Conservation (phyloP, 2,797 vertebrate species). For the Scolopax bukidnonensis region DNA sequence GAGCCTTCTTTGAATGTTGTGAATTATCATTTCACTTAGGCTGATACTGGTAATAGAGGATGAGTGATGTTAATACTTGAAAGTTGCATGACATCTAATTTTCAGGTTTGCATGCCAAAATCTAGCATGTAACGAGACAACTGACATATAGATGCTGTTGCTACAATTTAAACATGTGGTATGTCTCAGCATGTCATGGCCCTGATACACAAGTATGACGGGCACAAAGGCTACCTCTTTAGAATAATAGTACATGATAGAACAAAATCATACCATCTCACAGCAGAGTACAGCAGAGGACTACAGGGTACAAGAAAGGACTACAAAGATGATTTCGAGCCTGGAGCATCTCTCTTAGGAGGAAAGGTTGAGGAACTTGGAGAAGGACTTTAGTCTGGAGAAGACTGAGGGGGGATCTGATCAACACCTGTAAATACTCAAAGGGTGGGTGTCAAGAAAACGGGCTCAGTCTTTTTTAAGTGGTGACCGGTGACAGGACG, state of each 20-base stretch:
- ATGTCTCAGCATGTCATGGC: not conserved
- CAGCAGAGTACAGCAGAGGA: not conserved
- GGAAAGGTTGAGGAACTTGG: too few relatives aligned
- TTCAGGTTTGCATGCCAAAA: slow-evolving; percentile 1
- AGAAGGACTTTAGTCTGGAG: too few relatives aligned
- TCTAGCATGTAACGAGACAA: not conserved
- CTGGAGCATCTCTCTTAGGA: too few relatives aligned
- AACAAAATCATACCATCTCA: not conserved
- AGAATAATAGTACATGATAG: not conserved
- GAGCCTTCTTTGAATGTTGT: not conserved
- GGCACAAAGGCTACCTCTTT: not conserved
- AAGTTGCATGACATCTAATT: slow-evolving; percentile 13
- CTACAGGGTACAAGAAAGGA: too few relatives aligned
- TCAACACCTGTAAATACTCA: too few relatives aligned
- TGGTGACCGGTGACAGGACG: too few relatives aligned
- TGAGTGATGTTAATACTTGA: not conserved
- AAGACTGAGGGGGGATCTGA: too few relatives aligned
- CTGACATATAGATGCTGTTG: not conserved
- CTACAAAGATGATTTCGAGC: too few relatives aligned
- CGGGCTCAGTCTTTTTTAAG: too few relatives aligned
- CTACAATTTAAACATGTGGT: not conserved
- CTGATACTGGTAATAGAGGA: not conserved
- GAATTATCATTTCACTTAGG: not conserved
- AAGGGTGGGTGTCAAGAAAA: too few relatives aligned
- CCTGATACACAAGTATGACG: not conserved